Evolutionary conservation across 2,888 invertebrate genomes (phyloP), one percentile per base, ranked within the genome.

Genomic region (Drosophila ustulata): DNA sequence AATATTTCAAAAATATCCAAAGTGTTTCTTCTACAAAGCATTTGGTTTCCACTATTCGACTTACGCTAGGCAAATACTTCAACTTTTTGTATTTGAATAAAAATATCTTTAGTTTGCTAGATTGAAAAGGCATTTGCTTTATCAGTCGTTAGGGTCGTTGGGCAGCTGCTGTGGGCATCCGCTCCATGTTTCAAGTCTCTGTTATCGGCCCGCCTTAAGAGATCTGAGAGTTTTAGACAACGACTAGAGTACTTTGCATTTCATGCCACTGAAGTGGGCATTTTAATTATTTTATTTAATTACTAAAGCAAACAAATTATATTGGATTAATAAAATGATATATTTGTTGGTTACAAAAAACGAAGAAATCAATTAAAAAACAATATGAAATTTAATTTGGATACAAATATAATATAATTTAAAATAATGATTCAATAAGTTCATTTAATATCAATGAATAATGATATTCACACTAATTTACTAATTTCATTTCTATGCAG

Each of bases 81-180:
- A 2, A 23, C 8, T 30, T n/a, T 9, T 3, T 13, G 9, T 59
- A 34, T n/a, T 43, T 13, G 2, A 23, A 34, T 41, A 52, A 37
- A 18, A 46, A 9, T 13, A 49, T 32, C 47, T 18, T 43, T 39
- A 9, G 39, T 49, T 23, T 66, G 4, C 3, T 49, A 39, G 23
- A n/a, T 13, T 39, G 5, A 23, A 37, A 11, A 7, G 34, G 1
- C 4, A 28, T 51, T 66, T 9, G 53, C 28, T 62, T 62, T 75
- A 76, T 78, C 78, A 59, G 41, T 49, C 9, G 5, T 53, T 56
- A 57, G 68, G 69, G 59, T 61, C 64, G 47, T 69, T 74, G 52
- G 56, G 57, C 53, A 65, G 66, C 41, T 55, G 49, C 11, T 57
- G 43, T 46, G 43, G 32, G 75, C 75, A 63, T 78, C 78, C 75